Base-by-base conservation (phyloP, 2,888 invertebrate species). In the Drosophila austrosaltans region DNA sequence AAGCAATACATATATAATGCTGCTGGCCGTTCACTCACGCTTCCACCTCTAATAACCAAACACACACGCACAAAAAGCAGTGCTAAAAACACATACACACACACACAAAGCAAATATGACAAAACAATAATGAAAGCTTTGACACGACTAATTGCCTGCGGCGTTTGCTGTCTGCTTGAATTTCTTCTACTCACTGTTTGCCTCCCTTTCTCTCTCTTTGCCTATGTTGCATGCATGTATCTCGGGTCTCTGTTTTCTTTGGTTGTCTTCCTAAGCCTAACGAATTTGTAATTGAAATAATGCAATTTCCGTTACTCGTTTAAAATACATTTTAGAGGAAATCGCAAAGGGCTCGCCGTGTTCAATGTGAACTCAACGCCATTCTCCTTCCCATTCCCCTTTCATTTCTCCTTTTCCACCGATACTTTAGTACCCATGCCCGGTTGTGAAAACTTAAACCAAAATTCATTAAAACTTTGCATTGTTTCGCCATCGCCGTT, bases 251-350 rank as follows among this genome's bases (percentile, higher is more conserved):
- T 25, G 20, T 48, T 48, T 48, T 48, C 48, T 48, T 48, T 2
- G 48, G 48, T 48, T 48, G 48, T 16, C 39, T 60, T 48, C 42
- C 16, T 16, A 39, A 58, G 81, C 64, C 81, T 81, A 77, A 76
- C 87, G 77, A 87, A 89, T 87, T 89, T 81, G 89, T 86, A 86
- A 89, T 86, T 89, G 89, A 86, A 86, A 89, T 86, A 86, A 86
- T 86, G 89, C 85, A 86, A 86, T 86, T 86, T 86, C 85, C 85
- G 84, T 84, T 89, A 80, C 89, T 89, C 87, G 89, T 84, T 87
- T 87, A 87, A 87, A 85, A 89, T 89, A 85, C 89, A 82, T 84
- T 84, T 82, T 79, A 71, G 84, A 83, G 89, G 85, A 85, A 88
- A 88, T 81, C 89, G 81, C 85, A 85, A 80, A 82, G 82, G 88